phyloP scores from a whole-genome alignment of 2,113 vertebrate genomes.

The Blennius ocellaris region DNA sequence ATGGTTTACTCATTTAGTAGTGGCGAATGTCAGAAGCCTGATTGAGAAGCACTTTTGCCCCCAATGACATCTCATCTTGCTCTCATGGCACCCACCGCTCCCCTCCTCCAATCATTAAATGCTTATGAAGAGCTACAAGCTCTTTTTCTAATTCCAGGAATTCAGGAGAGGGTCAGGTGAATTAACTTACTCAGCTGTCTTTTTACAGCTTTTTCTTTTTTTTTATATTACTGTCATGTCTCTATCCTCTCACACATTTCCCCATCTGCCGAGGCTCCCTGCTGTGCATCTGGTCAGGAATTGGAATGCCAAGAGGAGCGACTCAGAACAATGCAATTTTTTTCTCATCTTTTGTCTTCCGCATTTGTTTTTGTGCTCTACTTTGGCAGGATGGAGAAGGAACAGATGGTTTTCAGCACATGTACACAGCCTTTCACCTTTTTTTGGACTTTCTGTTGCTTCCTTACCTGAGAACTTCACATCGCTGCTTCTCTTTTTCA shows the following conservation, averaged over 20 bases:
- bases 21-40: slow-evolving; percentile 47
- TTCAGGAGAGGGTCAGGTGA: slow-evolving; percentile 41
- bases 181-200: slow-evolving; percentile 36
- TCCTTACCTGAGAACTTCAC: slow-evolving; percentile 84
- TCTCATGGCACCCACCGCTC: slow-evolving; percentile 28
- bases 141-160: slow-evolving; percentile 40
- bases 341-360: slow-evolving; percentile 11
- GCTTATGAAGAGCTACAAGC: slow-evolving; percentile 29
- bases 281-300: slow-evolving; percentile 52
- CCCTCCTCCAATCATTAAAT: slow-evolving; percentile 21
- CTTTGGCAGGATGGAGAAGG: slow-evolving; percentile 3
- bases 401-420: slow-evolving; percentile 8
- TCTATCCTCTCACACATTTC: slow-evolving; percentile 66
- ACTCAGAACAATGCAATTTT: slow-evolving; percentile 15
- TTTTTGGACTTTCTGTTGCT: slow-evolving; percentile 3
- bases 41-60: slow-evolving; percentile 34
- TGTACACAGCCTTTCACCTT: slow-evolving; percentile 9
- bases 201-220: slow-evolving; percentile 28
- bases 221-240: slow-evolving; percentile 42
- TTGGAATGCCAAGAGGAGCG: slow-evolving; percentile 41
- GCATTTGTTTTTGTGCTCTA: neutral
- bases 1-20: slow-evolving; percentile 60
- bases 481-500: slow-evolving; percentile 71
- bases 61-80: slow-evolving; percentile 33
- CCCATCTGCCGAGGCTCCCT: slow-evolving; percentile 66